phyloP scores from a whole-genome alignment of 2,797 vertebrate genomes.

The Sebastes iracundus region DNA sequence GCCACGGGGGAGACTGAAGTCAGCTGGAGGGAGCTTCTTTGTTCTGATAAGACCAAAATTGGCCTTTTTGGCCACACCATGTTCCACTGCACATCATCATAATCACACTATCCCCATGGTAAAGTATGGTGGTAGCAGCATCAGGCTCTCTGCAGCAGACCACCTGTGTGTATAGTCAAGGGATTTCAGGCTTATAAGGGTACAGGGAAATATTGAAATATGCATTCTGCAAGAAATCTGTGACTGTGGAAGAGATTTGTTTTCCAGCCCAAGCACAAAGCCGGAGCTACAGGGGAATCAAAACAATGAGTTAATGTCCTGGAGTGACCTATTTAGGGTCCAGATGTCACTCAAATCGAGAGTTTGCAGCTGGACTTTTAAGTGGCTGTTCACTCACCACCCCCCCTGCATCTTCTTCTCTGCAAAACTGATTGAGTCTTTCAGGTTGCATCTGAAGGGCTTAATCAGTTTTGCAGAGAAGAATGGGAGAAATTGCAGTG shows the following conservation, averaged over 20 bases:
- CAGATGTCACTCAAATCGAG: neutral
- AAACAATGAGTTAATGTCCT: neutral
- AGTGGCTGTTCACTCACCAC: neutral
- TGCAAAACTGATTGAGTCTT: neutral
- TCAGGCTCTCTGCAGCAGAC: too few relatives aligned
- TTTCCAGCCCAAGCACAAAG: neutral
- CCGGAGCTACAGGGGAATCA: neutral
- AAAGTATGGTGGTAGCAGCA: neutral
- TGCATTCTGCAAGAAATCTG: neutral
- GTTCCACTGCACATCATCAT: neutral
- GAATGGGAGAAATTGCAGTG: neutral
- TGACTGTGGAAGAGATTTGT: neutral
- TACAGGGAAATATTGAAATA: neutral
- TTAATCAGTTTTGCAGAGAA: neutral
- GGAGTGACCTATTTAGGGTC: neutral
- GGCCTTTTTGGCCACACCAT: neutral
- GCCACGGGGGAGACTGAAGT: neutral
- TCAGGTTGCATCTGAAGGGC: neutral
- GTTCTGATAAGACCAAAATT: neutral
- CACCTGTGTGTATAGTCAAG: neutral
- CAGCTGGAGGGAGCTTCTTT: neutral
- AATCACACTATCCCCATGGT: neutral
- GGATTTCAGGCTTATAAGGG: neutral
- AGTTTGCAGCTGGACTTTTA: neutral
- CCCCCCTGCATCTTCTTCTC: neutral